phyloP scores from a whole-genome alignment of 2,113 vertebrate genomes.

The Syngnathoides biaculeatus region DNA sequence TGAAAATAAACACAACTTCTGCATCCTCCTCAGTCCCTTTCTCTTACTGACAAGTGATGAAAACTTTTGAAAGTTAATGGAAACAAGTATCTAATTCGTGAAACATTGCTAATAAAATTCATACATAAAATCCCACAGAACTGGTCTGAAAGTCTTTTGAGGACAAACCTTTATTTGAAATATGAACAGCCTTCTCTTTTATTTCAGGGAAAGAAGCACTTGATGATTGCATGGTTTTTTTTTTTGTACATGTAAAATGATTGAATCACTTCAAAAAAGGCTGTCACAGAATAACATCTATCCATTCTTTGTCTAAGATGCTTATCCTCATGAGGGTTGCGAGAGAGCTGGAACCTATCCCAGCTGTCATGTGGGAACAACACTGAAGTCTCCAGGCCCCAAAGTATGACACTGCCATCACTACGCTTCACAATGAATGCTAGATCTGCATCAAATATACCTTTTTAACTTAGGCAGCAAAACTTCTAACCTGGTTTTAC shows the following conservation, averaged over 20 bases:
- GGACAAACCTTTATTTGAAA: neutral
- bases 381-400: too few species aligned
- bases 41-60: conserved; percentile 42
- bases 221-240: neutral
- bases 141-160: neutral
- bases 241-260: neutral
- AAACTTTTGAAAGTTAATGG: neutral
- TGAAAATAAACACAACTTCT: conserved; percentile 32
- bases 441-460: neutral
- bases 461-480: neutral
- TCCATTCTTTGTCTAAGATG: too few species aligned
- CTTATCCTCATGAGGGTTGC: too few species aligned
- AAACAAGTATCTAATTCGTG: neutral
- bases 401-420: too few species aligned
- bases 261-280: too few species aligned
- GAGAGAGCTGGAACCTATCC: too few species aligned
- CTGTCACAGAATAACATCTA: too few species aligned
- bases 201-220: neutral
- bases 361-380: too few species aligned
- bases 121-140: too few species aligned
- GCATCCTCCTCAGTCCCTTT: conserved; percentile 42
- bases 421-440: neutral
- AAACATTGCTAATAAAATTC: too few species aligned
- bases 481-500: neutral
- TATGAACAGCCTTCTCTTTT: neutral